phyloP scores from a whole-genome alignment of 1,140 invertebrate species.

The Luehdorfia chinensis region DNA sequence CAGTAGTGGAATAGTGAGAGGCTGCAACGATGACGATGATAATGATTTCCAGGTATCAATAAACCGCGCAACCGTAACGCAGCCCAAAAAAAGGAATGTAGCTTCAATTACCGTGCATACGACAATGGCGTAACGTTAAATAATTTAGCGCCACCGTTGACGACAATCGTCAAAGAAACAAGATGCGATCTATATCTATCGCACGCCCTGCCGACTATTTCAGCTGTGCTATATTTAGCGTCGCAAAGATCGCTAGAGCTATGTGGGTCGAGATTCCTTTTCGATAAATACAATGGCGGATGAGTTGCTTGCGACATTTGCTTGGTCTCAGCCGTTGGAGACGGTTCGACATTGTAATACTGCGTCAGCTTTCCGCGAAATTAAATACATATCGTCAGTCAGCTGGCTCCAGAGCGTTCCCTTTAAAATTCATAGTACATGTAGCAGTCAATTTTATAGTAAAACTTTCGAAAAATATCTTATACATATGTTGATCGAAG shows the following conservation, averaged over 20 bases:
- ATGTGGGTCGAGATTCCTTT: conserved; percentile 58
- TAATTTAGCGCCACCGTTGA: conserved; percentile 31
- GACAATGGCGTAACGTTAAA: conserved; percentile 2
- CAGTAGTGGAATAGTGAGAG: no score
- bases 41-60: no score
- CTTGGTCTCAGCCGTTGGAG: conserved; percentile 17
- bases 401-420: no score
- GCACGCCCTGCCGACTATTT: conserved; percentile 56
- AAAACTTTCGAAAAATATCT: no score
- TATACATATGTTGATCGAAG: no score
- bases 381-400: no score
- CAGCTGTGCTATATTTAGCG: conserved; percentile 46
- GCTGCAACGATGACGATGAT: no score
- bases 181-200: conserved; percentile 45
- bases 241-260: conserved; percentile 42
- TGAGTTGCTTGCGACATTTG: conserved; percentile 30
- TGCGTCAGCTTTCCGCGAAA: no score
- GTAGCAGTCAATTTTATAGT: no score
- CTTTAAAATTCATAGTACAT: no score
- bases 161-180: conserved; percentile 38
- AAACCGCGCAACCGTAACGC: no score
- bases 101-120: background rate
- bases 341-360: background rate
- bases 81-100: no score
- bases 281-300: conserved; percentile 35